These are phyloP conservation scores for Bembecia ichneumoniformis DNA, from an alignment of 2,888 invertebrate genomes.

Conservation along the genomic window DNA sequence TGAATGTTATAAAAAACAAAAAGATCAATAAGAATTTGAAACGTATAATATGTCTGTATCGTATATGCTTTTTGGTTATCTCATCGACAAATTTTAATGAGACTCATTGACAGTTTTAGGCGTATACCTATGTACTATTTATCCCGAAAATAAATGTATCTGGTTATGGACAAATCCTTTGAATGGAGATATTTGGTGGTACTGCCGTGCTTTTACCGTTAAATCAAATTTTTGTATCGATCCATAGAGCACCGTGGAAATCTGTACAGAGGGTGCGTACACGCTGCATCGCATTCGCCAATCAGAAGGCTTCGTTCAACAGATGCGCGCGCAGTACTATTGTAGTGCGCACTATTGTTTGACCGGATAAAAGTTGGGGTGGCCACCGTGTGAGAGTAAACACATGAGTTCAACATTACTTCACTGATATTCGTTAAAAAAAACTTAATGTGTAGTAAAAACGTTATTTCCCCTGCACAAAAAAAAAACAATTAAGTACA, in stretches of 20 bases:
- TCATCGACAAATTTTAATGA: no score
- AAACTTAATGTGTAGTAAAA: slow-evolving; percentile 3
- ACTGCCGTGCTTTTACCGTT: slow-evolving; percentile 28
- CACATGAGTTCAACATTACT: slow-evolving; percentile 44
- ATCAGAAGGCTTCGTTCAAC: slow-evolving; percentile 34
- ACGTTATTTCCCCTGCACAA: background rate
- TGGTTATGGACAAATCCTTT: background rate
- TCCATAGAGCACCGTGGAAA: slow-evolving; percentile 53
- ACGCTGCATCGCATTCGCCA: slow-evolving; percentile 27
- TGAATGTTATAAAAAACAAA: no score
- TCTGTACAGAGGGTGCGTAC: slow-evolving; percentile 55
- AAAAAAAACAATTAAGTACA: background rate
- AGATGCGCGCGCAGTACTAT: slow-evolving; percentile 58
- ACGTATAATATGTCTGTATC: no score
- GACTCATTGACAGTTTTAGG: no score
- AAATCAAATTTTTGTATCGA: slow-evolving; percentile 54
- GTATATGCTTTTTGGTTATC: no score
- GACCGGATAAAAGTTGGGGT: slow-evolving; percentile 40
- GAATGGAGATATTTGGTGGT: background rate
- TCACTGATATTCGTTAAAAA: slow-evolving; percentile 15
- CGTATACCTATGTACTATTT: no score
- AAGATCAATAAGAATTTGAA: no score
- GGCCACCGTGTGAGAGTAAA: slow-evolving; percentile 43
- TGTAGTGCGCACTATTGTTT: slow-evolving; percentile 49
- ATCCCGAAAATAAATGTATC: no score